phyloP scores from a whole-genome alignment of 2,113 vertebrate genomes.

The Lynx canadensis region DNA sequence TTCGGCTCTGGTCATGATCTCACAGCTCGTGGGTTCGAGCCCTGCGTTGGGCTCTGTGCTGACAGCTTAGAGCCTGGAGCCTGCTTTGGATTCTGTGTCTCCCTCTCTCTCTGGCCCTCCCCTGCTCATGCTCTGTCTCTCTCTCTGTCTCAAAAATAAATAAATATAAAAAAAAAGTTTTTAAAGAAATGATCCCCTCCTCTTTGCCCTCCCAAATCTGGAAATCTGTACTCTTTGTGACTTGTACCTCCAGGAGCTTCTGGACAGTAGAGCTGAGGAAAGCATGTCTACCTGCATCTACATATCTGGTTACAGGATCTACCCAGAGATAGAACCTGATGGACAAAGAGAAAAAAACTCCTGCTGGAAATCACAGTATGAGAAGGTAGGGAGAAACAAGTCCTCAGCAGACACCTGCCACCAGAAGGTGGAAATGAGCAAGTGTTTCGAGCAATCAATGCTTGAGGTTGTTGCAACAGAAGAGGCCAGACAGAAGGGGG shows the following conservation, averaged over 20 bases:
- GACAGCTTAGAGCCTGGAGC: too few relatives aligned
- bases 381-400: background rate
- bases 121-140: too few relatives aligned
- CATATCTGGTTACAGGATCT: background rate
- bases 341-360: background rate
- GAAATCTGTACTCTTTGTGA: background rate
- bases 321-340: background rate
- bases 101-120: too few relatives aligned
- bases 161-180: too few relatives aligned
- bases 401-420: background rate
- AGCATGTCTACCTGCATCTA: background rate
- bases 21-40: too few relatives aligned
- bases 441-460: background rate
- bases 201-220: conserved; percentile 1
- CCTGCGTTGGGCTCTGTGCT: too few relatives aligned
- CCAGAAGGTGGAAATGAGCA: background rate
- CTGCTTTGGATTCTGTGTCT: too few relatives aligned
- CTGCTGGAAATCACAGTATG: background rate
- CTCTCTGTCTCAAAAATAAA: too few relatives aligned
- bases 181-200: background rate
- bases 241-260: conserved; percentile 21
- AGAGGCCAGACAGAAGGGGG: background rate
- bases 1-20: too few relatives aligned
- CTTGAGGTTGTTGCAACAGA: background rate
- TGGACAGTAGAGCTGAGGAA: background rate